These are phyloP conservation scores for Brotula barbata DNA, from an alignment of 2,797 vertebrate genomes.

Conservation along the genomic window DNA sequence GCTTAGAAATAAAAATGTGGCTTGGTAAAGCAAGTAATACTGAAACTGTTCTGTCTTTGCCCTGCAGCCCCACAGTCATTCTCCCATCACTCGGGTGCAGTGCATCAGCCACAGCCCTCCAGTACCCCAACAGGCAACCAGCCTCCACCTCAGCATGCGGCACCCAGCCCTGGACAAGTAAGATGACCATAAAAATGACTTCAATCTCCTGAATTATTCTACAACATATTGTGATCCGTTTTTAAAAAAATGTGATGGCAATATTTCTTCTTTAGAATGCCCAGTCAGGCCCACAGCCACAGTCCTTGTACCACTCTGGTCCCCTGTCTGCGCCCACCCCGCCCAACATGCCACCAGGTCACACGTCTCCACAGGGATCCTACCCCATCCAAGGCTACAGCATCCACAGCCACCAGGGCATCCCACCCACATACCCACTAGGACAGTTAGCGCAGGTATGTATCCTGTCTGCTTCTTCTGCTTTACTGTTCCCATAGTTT, in stretches of 20 bases:
- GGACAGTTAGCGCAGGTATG: conserved; percentile 78
- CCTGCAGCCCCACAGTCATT: conserved; percentile 85
- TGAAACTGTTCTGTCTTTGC: conserved; percentile 37
- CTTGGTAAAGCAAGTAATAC: no score
- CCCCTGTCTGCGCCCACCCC: conserved; percentile 86
- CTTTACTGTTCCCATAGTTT: no score
- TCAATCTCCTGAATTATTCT: background rate
- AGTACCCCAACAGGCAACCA: conserved; percentile 92
- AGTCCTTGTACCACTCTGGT: conserved; percentile 89
- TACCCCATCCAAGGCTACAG: conserved; percentile 87
- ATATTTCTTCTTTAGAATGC: conserved; percentile 73
- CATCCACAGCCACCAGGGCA: conserved; percentile 86
- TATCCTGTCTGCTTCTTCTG: background rate
- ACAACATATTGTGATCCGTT: background rate
- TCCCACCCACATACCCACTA: conserved; percentile 84
- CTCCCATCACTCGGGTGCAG: conserved; percentile 86
- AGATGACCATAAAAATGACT: background rate
- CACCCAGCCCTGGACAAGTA: conserved; percentile 92
- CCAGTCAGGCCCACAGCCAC: conserved; percentile 86
- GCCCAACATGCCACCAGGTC: conserved; percentile 89
- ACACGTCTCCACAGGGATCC: conserved; percentile 89
- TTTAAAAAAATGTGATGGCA: background rate
- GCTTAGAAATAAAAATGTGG: no score
- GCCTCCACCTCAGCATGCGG: conserved; percentile 88
- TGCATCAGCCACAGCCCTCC: conserved; percentile 90